Percentiles rank a stretch among this genome's conserved stretches.
phyloP scores from a whole-genome alignment of 2,113 vertebrate species.

The Mustelus asterias region DNA sequence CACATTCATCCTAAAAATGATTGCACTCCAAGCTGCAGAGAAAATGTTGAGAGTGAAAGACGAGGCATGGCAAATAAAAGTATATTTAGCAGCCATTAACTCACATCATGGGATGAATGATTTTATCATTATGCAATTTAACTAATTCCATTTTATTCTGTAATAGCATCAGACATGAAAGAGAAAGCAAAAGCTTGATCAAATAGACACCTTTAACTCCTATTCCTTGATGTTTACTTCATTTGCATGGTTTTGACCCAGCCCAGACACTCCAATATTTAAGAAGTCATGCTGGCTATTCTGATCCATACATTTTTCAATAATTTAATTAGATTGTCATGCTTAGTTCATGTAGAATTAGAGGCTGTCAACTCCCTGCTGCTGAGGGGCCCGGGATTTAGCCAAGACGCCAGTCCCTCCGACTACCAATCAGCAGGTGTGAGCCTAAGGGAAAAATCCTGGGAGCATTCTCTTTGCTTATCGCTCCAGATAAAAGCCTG shows the following conservation, averaged over 20 bases:
- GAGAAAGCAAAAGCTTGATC: neutral
- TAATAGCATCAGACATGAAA: neutral
- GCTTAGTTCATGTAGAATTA: slow-evolving; percentile 56
- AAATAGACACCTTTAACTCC: neutral
- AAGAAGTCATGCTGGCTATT: slow-evolving; percentile 46
- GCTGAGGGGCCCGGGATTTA: slow-evolving; percentile 69
- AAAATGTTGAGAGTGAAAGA: neutral
- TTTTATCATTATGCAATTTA: neutral
- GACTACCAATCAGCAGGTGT: slow-evolving; percentile 70
- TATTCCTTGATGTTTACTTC: neutral
- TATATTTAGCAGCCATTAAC: slow-evolving; percentile 9
- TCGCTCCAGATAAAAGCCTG: slow-evolving; percentile 65
- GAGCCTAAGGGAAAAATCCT: slow-evolving; percentile 60
- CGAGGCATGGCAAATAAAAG: neutral
- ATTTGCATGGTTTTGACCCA: neutral
- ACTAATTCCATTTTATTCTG: neutral
- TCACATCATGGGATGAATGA: neutral
- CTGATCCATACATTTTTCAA: slow-evolving; percentile 52
- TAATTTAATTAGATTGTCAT: slow-evolving; percentile 81
- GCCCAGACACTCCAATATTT: neutral
- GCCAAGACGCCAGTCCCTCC: slow-evolving; percentile 69
- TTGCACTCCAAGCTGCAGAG: neutral
- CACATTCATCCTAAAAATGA: neutral
- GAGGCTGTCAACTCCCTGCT: slow-evolving; percentile 65
- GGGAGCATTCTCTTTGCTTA: slow-evolving; percentile 78